A percentile compares a stretch with the other conserved stretches of the same genome.
Conservation (phyloP, 2,113 vertebrate species). For the Symphodus melops region DNA sequence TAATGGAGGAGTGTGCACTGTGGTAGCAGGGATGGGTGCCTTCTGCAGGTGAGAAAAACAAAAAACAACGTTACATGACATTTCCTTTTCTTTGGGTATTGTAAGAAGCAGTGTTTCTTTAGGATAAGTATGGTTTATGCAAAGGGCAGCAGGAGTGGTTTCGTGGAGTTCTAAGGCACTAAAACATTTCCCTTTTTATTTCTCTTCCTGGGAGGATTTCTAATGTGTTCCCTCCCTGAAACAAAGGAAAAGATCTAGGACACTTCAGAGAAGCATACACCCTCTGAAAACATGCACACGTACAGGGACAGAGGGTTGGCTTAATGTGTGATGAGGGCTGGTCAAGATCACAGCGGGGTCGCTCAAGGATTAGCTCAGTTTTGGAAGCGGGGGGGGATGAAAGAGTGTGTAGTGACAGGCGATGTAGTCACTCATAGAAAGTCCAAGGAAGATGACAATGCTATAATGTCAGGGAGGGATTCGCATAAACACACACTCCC, state of each 20-base stretch:
- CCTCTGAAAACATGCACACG: slow-evolving; percentile 30
- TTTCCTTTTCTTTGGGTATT: not conserved
- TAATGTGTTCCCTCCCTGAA: slow-evolving; percentile 19
- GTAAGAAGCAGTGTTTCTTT: not conserved
- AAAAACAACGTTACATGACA: not conserved
- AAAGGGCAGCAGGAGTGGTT: not conserved
- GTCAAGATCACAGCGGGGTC: slow-evolving; percentile 73
- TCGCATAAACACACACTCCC: slow-evolving; percentile 11
- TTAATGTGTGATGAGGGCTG: slow-evolving; percentile 59
- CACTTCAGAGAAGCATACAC: slow-evolving; percentile 18
- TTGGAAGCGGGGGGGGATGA: slow-evolving; percentile 32
- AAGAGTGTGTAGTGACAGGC: slow-evolving; percentile 13
- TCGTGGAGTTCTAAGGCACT: not conserved
- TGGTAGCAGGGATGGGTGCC: slow-evolving; percentile 73
- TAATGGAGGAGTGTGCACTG: slow-evolving; percentile 77
- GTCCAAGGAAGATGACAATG: slow-evolving; percentile 21
- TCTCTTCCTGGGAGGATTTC: slow-evolving; percentile 27
- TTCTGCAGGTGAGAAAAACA: slow-evolving; percentile 76
- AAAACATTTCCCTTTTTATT: slow-evolving; percentile 22
- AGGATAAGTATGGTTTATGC: no score
- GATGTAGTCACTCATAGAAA: slow-evolving; percentile 39
- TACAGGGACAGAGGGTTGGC: slow-evolving; percentile 53
- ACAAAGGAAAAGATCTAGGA: slow-evolving; percentile 65
- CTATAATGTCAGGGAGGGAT: slow-evolving; percentile 25
- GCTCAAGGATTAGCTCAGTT: slow-evolving; percentile 65